phyloP scores from a whole-genome alignment of 2,113 vertebrate genomes.

The Oryzias celebensis region DNA sequence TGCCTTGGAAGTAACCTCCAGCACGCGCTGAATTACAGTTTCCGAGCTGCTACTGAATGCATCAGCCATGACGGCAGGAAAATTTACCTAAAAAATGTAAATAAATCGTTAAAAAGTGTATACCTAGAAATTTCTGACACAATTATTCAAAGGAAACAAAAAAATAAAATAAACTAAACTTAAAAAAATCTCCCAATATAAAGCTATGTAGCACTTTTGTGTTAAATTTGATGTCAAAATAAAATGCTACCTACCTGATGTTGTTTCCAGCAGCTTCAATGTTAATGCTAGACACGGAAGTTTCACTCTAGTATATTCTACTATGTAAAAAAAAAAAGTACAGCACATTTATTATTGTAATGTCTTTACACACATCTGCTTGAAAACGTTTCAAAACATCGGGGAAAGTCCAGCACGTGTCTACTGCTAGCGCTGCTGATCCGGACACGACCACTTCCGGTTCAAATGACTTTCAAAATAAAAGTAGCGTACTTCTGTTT shows the following conservation, averaged over 20 bases:
- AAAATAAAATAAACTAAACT: too few relatives aligned
- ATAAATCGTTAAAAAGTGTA: rapidly evolving
- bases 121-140: too few relatives aligned
- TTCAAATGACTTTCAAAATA: slow-evolving; percentile 47
- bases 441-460: slow-evolving; percentile 28
- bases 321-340: not conserved
- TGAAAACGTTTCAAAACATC: not conserved
- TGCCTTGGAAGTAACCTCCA: slow-evolving; percentile 33
- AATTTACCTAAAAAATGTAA: slow-evolving; percentile 10
- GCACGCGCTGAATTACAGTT: slow-evolving; percentile 59
- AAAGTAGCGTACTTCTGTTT: not conserved
- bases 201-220: too few relatives aligned
- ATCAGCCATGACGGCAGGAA: slow-evolving; percentile 56
- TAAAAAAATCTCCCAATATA: too few relatives aligned
- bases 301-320: not conserved
- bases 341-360: not conserved
- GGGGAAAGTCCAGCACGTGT: slow-evolving; percentile 36
- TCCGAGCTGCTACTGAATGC: slow-evolving; percentile 77
- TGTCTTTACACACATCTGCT: not conserved
- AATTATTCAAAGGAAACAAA: not conserved
- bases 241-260: not conserved
- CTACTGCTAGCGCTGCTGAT: rapidly evolving
- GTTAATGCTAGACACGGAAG: not conserved
- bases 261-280: slow-evolving; percentile 8
- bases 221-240: too few relatives aligned